phyloP scores from a whole-genome alignment of 2,888 invertebrate genomes.

The Zootermopsis nevadensis region DNA sequence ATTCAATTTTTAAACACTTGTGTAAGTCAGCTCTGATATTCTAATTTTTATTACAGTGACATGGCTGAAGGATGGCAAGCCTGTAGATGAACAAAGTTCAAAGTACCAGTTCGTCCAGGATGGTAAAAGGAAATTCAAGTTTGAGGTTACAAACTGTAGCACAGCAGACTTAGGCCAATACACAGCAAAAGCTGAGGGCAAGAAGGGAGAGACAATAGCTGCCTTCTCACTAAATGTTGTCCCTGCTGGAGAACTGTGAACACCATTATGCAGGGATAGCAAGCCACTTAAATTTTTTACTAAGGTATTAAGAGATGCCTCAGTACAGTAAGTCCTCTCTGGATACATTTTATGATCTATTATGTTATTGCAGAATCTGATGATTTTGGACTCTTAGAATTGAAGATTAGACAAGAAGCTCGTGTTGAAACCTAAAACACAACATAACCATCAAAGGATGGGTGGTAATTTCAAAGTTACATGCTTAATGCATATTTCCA shows the following conservation, averaged over 20 bases:
- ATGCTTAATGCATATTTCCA: no score
- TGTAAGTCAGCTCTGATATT: no score
- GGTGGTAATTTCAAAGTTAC: no score
- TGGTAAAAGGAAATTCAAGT: slow-evolving; percentile 80
- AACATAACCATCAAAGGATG: no score
- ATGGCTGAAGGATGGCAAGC: slow-evolving; percentile 94
- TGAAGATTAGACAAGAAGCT: no score
- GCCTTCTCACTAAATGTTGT: slow-evolving; percentile 90
- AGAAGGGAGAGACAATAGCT: slow-evolving; percentile 84
- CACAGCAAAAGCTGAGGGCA: slow-evolving; percentile 84
- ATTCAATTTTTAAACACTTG: no score
- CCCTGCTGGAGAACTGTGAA: slow-evolving; percentile 66
- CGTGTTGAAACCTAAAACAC: no score
- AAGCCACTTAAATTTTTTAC: not conserved
- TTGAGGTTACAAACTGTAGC: slow-evolving; percentile 80
- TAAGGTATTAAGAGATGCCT: slow-evolving; percentile 15
- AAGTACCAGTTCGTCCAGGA: slow-evolving; percentile 87
- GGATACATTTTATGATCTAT: no score
- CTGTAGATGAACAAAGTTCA: slow-evolving; percentile 77
- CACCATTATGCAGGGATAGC: not conserved
- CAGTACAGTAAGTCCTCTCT: no score
- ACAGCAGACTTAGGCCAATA: slow-evolving; percentile 89
- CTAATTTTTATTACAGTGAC: slow-evolving; percentile 61
- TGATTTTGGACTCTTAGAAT: no score
- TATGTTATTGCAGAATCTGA: no score